Evolutionary conservation across 2,113 vertebrate genomes (phyloP).

Genomic region (Scomber scombrus): DNA sequence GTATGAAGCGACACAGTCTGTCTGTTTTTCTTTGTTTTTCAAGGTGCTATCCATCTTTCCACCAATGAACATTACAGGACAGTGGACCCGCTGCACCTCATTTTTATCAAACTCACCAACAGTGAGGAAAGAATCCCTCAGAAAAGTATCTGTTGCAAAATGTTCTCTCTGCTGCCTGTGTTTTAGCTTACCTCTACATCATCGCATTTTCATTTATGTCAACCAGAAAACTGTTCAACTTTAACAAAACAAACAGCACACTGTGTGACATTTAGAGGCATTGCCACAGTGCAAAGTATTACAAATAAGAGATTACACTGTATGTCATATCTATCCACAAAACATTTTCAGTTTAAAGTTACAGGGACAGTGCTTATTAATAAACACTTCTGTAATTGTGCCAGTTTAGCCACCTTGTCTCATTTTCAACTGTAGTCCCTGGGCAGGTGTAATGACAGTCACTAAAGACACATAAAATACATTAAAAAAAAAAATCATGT

Average conservation of each 20-base stretch:
- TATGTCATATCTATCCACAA: neutral
- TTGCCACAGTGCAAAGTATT: neutral
- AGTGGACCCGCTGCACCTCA: conserved; percentile 52
- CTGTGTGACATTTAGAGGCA: conserved; percentile 1
- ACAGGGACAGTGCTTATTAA: too few species aligned
- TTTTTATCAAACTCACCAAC: conserved; percentile 50
- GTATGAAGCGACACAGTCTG: conserved; percentile 73
- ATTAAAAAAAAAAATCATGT: neutral
- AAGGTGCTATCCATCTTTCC: conserved; percentile 74
- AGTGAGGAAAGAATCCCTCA: conserved; percentile 28
- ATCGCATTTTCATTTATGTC: conserved; percentile 16
- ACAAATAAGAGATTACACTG: neutral
- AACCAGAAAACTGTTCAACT: neutral
- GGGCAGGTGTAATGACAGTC: too few species aligned
- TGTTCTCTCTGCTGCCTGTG: conserved; percentile 8
- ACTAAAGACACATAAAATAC: too few species aligned
- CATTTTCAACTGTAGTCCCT: too few species aligned
- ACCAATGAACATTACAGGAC: conserved; percentile 53
- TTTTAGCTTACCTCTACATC: conserved; percentile 5
- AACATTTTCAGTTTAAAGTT: neutral
- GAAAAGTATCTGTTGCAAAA: conserved; percentile 26
- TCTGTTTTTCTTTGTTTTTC: conserved; percentile 79
- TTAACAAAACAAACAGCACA: neutral
- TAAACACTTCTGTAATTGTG: too few species aligned
- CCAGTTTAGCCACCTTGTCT: too few species aligned